Conservation (phyloP, 2,113 vertebrate species). For the Laterallus jamaicensis region DNA sequence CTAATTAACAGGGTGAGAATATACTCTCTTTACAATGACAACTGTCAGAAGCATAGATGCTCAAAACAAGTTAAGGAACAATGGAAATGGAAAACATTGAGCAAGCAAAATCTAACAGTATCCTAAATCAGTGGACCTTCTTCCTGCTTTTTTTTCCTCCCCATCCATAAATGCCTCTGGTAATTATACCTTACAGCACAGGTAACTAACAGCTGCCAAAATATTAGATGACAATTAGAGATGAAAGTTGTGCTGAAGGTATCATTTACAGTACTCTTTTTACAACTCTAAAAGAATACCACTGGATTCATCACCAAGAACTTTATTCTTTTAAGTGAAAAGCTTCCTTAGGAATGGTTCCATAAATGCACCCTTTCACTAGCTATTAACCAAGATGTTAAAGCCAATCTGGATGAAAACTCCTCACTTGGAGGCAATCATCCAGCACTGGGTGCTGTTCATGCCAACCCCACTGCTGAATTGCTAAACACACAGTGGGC, state of each 20-base stretch:
- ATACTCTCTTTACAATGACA: neutral
- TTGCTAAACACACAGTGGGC: neutral
- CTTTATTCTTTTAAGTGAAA: neutral
- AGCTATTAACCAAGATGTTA: neutral
- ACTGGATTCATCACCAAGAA: neutral
- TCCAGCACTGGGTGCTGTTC: neutral
- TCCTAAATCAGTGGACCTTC: neutral
- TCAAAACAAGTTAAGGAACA: neutral
- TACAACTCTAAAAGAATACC: neutral
- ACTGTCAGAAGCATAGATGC: neutral
- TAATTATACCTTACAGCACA: slow-evolving; percentile 11
- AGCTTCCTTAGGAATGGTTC: neutral
- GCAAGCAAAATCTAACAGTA: neutral
- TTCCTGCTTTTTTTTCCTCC: neutral
- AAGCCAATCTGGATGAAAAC: neutral
- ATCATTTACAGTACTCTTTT: neutral
- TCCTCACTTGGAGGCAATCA: neutral
- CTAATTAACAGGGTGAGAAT: neutral
- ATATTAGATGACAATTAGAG: neutral
- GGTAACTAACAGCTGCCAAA: slow-evolving; percentile 41
- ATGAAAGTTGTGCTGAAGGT: slow-evolving; percentile 19
- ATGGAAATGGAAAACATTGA: neutral
- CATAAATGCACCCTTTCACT: neutral
- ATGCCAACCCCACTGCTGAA: neutral
- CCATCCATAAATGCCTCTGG: neutral